Percentiles rank a stretch among this genome's conserved stretches.
phyloP scores from a whole-genome alignment of 2,113 vertebrate genomes.

The Notarius lentiginosus region DNA sequence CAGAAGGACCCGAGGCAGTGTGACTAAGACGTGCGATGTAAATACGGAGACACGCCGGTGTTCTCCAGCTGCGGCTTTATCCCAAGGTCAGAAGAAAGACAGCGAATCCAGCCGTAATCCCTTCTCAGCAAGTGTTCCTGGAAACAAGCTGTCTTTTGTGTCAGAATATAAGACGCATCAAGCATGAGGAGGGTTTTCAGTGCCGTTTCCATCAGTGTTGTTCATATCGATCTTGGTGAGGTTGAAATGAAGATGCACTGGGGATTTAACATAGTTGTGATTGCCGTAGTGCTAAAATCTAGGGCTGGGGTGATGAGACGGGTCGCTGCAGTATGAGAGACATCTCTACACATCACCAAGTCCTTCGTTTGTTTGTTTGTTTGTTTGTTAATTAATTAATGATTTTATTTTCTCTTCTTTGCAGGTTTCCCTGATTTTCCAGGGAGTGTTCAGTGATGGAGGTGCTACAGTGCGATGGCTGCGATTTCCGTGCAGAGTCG shows the following conservation, averaged over 20 bases:
- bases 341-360: background rate
- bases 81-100: conserved; percentile 73
- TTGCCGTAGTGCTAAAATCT: background rate
- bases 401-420: conserved; percentile 24
- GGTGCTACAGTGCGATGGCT: conserved; percentile 97
- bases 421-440: conserved; percentile 91
- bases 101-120: conserved; percentile 75
- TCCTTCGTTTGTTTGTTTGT: conserved; percentile 17
- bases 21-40: conserved; percentile 67
- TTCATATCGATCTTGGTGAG: background rate
- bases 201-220: background rate
- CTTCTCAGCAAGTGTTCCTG: conserved; percentile 70
- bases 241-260: conserved; percentile 10
- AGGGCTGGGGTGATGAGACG: background rate
- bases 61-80: conserved; percentile 75
- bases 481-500: conserved; percentile 95
- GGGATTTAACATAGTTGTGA: conserved; percentile 11
- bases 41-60: conserved; percentile 68
- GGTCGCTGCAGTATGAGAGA: background rate
- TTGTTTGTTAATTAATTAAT: conserved; percentile 6
- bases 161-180: conserved; percentile 43
- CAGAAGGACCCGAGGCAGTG: conserved; percentile 67
- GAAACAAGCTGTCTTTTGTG: conserved; percentile 54
- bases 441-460: conserved; percentile 85
- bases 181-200: conserved; percentile 2